These are phyloP conservation scores for Ericerus pela DNA, from an alignment of 1,140 invertebrate species.

Conservation along the genomic window DNA sequence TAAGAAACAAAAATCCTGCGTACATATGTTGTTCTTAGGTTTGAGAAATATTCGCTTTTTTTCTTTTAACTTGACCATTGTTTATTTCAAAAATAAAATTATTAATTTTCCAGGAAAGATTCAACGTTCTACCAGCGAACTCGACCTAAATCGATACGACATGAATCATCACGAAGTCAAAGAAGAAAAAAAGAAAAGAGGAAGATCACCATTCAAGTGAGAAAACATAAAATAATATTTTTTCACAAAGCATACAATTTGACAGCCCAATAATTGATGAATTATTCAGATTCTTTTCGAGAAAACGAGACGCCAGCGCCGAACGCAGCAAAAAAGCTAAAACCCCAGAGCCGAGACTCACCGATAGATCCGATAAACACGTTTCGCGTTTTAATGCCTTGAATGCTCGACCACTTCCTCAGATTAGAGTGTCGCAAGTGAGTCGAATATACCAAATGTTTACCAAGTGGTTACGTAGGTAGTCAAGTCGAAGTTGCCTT, in stretches of 20 bases:
- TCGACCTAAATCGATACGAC: slow-evolving; percentile 47
- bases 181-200: slow-evolving; percentile 71
- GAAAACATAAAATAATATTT: neutral
- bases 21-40: neutral
- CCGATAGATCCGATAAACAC: slow-evolving; percentile 14
- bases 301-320: slow-evolving; percentile 49
- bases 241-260: neutral
- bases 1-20: slow-evolving; percentile 24
- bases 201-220: slow-evolving; percentile 77
- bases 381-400: slow-evolving; percentile 13
- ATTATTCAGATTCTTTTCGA: slow-evolving; percentile 55
- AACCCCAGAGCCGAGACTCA: slow-evolving; percentile 47
- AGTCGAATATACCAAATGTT: neutral
- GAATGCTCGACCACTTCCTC: slow-evolving; percentile 18
- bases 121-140: slow-evolving; percentile 54
- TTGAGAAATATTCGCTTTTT: neutral
- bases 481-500: neutral
- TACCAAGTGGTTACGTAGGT: neutral
- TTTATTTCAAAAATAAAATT: neutral
- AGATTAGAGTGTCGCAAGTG: slow-evolving; percentile 34
- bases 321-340: slow-evolving; percentile 48
- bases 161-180: slow-evolving; percentile 29
- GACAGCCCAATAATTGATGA: neutral
- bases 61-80: neutral
- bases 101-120: slow-evolving; percentile 35